Base-by-base conservation (phyloP, 1,140 invertebrate genomes). In the Oryctes rhinoceros region DNA sequence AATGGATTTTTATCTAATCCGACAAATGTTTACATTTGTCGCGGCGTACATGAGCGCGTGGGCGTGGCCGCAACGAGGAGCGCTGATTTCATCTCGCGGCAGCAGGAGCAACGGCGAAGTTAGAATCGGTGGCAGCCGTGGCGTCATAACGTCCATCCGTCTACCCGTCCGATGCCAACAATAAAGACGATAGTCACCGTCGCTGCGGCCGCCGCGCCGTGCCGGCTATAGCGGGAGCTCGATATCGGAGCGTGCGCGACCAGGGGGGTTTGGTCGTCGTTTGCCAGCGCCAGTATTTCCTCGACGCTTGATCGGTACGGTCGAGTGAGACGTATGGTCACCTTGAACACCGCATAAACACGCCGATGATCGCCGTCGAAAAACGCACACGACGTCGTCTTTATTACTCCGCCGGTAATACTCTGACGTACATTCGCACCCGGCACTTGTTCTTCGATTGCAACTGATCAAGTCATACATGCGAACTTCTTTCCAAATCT, bases 271-370 rank as follows among this genome's bases (percentile, higher is more conserved):
- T 76, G 75, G 75, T 47, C 75, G 39, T n/a, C 39, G 65, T 9
- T 37, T 24, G 20, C 24, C 53, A 59, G 53, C 39, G 39, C 67
- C 75, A 76, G 75, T 76, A 47, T 76, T 18, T 47, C 75, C 35
- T 76, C 75, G 75, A 76, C 44, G 75, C 75, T 76, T 76, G 75
- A 76, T 76, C 75, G 47, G 47, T 47, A 24, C 75, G 75, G 37
- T 76, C 47, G 75, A 20, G 47, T 13, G 75, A 37, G 9, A 71
- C 20, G 20, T 7, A 71, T 24, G 35, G 10, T 71, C 35, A 37
- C 65, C 20, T 71, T 37, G 4, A 35, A 71, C 65, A 24, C 20
- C 18, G 7, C 2, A 71, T 71, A 71, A 35, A 71, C 13, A 71
- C 65, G 35, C 65, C 24, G 65, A 71, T 71, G 65, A 18, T 71